A percentile compares a stretch with the other conserved stretches of the same genome.
Evolutionary conservation across 2,888 invertebrate genomes (phyloP).

Genomic region (Zaprionus obscuricornis): DNA sequence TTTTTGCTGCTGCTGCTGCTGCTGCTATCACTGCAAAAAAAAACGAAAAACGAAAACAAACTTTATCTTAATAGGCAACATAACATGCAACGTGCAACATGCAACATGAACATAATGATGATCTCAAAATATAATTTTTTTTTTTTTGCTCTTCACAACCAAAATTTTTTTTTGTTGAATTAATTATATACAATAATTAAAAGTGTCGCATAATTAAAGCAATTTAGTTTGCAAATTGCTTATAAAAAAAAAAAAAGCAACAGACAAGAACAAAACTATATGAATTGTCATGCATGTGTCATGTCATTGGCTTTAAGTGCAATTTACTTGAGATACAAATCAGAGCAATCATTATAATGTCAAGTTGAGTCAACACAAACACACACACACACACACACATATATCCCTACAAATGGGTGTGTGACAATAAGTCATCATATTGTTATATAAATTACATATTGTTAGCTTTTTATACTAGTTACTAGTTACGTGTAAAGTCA

Average conservation of each 20-base stretch:
- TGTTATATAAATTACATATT: neutral
- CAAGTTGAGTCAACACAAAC: neutral
- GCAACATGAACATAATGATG: no score
- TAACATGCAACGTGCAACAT: no score
- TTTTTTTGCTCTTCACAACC: no score
- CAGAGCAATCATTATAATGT: slow-evolving; percentile 41
- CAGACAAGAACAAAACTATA: slow-evolving; percentile 13
- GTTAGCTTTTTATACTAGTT: neutral
- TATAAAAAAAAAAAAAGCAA: neutral
- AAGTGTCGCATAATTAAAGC: slow-evolving; percentile 19
- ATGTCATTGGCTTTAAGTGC: slow-evolving; percentile 14
- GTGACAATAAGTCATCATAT: slow-evolving; percentile 40
- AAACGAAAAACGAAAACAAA: no score
- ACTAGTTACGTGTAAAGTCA: no score
- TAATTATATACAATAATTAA: slow-evolving; percentile 17
- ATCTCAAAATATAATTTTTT: no score
- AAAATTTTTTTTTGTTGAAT: no score
- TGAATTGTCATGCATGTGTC: slow-evolving; percentile 33
- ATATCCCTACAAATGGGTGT: slow-evolving; percentile 6
- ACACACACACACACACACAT: slow-evolving; percentile 20
- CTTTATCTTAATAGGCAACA: no score
- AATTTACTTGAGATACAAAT: slow-evolving; percentile 45
- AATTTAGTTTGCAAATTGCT: slow-evolving; percentile 16
- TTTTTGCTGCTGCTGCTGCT: no score
- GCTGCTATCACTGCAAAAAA: no score